Conservation (phyloP, 53 echinoderm and acorn worm genomes). For the Holothuria scabra region DNA sequence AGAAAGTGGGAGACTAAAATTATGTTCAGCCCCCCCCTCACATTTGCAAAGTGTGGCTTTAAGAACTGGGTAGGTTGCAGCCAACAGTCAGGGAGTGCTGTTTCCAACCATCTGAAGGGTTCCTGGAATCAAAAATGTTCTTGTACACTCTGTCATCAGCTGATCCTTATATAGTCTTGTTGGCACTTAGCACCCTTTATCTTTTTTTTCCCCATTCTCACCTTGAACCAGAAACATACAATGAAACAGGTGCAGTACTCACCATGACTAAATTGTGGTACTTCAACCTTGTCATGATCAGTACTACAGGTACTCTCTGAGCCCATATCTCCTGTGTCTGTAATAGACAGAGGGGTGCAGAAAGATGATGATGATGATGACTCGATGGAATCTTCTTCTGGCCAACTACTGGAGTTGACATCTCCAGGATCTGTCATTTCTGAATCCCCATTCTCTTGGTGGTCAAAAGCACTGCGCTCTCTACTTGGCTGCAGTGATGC, state of each 20-base stretch:
- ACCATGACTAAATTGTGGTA: conserved; percentile 15
- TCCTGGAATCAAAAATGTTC: too few species aligned
- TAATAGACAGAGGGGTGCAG: neutral
- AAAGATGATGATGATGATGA: conserved; percentile 25
- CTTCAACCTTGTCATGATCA: conserved; percentile 9
- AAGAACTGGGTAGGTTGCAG: too few species aligned
- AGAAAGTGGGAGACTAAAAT: too few species aligned
- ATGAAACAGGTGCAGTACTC: neutral
- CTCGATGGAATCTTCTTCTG: conserved; percentile 32
- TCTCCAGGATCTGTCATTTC: conserved; percentile 29
- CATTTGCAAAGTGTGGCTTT: too few species aligned
- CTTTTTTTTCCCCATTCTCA: too few species aligned
- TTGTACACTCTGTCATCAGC: too few species aligned
- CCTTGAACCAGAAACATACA: neutral
- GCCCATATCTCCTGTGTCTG: neutral
- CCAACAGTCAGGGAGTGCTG: too few species aligned
- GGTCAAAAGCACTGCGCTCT: conserved; percentile 33
- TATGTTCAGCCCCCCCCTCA: too few species aligned
- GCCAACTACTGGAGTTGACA: conserved; percentile 2
- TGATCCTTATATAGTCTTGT: too few species aligned
- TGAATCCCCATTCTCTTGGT: conserved; percentile 49
- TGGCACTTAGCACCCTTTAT: too few species aligned
- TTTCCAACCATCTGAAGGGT: too few species aligned
- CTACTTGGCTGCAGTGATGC: conserved; percentile 82
- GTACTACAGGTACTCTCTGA: conserved; percentile 42